Evolutionary conservation across 1,140 invertebrate genomes (phyloP).

Genomic region (Cardiocondyla obscurior): DNA sequence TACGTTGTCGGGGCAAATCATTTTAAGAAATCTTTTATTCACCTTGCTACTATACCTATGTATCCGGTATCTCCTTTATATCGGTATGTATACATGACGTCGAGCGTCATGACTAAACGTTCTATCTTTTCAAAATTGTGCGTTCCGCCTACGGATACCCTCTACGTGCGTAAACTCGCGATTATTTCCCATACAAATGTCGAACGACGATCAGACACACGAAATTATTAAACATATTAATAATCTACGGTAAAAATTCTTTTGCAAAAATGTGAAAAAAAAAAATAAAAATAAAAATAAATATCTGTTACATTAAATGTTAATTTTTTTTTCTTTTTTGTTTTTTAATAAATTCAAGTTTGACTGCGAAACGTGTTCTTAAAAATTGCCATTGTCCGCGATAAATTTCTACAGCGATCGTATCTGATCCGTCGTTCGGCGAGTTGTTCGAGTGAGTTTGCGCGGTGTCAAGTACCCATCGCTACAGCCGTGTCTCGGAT

Average conservation of each 20-base stretch:
- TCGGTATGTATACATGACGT: slow-evolving; percentile 41
- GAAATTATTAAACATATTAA: neutral
- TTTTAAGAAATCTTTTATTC: slow-evolving; percentile 74
- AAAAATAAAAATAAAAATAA: too few relatives aligned
- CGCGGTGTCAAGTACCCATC: slow-evolving; percentile 74
- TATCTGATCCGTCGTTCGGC: neutral
- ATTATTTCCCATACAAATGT: neutral
- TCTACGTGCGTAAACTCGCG: slow-evolving; percentile 16
- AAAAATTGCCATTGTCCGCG: neutral
- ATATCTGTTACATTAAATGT: too few relatives aligned
- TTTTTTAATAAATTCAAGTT: neutral
- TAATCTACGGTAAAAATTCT: neutral
- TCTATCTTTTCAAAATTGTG: slow-evolving; percentile 40
- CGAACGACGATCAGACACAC: neutral
- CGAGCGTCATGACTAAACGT: slow-evolving; percentile 48
- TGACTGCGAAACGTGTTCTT: neutral
- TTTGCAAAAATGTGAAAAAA: neutral
- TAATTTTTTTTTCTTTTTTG: neutral
- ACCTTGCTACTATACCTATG: slow-evolving; percentile 59
- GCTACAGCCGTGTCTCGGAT: slow-evolving; percentile 75
- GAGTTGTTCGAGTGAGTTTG: slow-evolving; percentile 70
- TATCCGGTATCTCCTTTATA: slow-evolving; percentile 54
- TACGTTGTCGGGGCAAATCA: slow-evolving; percentile 70
- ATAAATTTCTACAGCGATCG: neutral
- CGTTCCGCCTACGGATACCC: slow-evolving; percentile 15